Base-by-base conservation (phyloP, 2,888 invertebrate species). In the Pseudoips prasinana region DNA sequence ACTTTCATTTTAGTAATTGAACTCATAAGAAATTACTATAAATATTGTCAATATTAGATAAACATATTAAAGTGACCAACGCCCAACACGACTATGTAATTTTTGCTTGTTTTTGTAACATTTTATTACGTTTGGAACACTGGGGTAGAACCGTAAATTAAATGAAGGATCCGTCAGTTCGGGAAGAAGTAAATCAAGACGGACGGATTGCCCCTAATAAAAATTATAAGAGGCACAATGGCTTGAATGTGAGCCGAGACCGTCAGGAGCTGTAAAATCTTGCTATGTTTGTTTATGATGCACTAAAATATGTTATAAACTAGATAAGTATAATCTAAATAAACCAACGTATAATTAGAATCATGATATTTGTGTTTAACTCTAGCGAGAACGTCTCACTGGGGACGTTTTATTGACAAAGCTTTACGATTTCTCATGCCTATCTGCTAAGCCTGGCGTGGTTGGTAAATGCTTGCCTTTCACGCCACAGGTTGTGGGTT, bases 211-310 rank as follows among this genome's bases (percentile, higher is more conserved):
- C 86, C 86, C 82, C 83, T 80, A 86, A 87, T 88, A 87, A 88
- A 88, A 88, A 88, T 87, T 88, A 88, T 88, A 88, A 87, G 83
- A 85, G 80, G 84, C 86, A 87, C 87, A 88, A 88, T 87, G 78
- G 75, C 60, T 75, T 75, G 77, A 80, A 81, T 84, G 83, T 82
- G 84, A 78, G 75, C 66, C 77, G 77, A 65, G 78, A 74, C 75
- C 78, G 85, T 73, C 85, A 80, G 85, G 78, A 81, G 87, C 77
- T 75, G 81, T 86, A 87, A 87, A 87, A 78, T 79, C 80, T 78
- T 71, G 79, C 85, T 85, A 79, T 87, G 87, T 87, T 88, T 87
- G 87, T 87, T 87, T 88, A 88, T 85, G 81, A 71, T 74, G 76
- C 86, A 86, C 83, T 88, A 86, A 88, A 88, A 86, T 87, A 85